Base-by-base conservation (phyloP, 2,797 vertebrate species). In the Protosalanx chinensis region DNA sequence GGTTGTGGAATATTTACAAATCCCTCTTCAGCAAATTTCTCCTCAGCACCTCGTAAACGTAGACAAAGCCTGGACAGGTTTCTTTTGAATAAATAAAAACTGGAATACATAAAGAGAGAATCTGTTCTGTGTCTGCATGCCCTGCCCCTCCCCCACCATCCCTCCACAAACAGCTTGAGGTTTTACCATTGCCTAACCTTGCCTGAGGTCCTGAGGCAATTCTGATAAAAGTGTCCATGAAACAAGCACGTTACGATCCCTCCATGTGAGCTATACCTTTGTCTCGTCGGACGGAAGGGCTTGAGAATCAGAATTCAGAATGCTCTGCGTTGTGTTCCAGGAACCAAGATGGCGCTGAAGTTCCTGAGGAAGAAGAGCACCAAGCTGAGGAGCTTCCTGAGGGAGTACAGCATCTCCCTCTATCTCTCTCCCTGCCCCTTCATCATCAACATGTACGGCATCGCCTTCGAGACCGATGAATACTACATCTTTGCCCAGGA, bases 391-490 rank as follows among this genome's bases (percentile, higher is more conserved):
- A 93, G 90, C 69, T 94, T 94, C 78, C 85, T 94, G 68, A 76
- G 91, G 27, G 93, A 94, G 83, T 94, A 92, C 83, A 93, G 92
- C 88, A 81, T 92, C 74, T 93, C 93, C 0, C 91, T 93, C 2
- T 94, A 92, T 81, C 87, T 94, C 78, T 94, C 91, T 2, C 89
- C 92, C 32, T 93, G 92, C 53, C 92, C 92, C 5, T 93, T 92
- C 86, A 92, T 94, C 85, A 94, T 94, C 83, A 92, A 90, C 88
- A 93, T 93, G 91, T 90, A 88, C n/a, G 92, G 92, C 76, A 92
- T 94, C 18, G 89, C 91, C 79, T 93, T 94, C 32, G 90, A 94
- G 67, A 94, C 93, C 0, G 91, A 93, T 5, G 91, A 94, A 4
- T 91, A 87, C 86, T 94, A 94, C 80, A 85, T 93, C 80, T 94